Conservation (phyloP, 2,888 invertebrate species). For the Argyra leucocephala region DNA sequence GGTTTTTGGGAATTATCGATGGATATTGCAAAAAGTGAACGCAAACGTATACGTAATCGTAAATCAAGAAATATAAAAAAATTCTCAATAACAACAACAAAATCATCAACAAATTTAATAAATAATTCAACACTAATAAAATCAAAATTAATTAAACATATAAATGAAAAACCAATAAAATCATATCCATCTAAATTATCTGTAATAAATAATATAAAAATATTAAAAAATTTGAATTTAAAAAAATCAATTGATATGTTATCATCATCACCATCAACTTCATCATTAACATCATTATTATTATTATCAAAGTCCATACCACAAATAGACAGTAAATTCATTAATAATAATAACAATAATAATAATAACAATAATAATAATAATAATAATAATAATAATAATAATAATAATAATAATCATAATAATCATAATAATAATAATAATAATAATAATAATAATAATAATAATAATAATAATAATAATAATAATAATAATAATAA, state of each 20-base stretch:
- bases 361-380: not conserved
- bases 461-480: slow-evolving; percentile 13
- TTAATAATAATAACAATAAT: not conserved
- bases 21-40: slow-evolving; percentile 39
- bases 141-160: not conserved
- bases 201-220: not conserved
- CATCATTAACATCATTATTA: slow-evolving; percentile 9
- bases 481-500: not conserved
- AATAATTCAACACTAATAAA: slow-evolving; percentile 6
- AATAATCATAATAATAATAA: not conserved
- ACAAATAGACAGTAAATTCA: not conserved
- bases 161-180: not conserved
- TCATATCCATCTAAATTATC: not conserved
- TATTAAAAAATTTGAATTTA: not conserved
- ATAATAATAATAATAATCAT: not conserved
- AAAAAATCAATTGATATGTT: slow-evolving; percentile 7
- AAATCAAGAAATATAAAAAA: slow-evolving; percentile 22
- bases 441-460: not conserved
- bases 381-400: slow-evolving; percentile 1
- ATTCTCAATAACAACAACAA: slow-evolving; percentile 18
- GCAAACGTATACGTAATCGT: slow-evolving; percentile 38
- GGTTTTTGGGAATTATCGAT: slow-evolving; percentile 43
- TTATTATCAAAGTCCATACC: slow-evolving; percentile 16
- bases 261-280: not conserved
- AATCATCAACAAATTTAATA: slow-evolving; percentile 25